Evolutionary conservation across 1,140 invertebrate genomes (phyloP).

Genomic region (Euwallacea similis): DNA sequence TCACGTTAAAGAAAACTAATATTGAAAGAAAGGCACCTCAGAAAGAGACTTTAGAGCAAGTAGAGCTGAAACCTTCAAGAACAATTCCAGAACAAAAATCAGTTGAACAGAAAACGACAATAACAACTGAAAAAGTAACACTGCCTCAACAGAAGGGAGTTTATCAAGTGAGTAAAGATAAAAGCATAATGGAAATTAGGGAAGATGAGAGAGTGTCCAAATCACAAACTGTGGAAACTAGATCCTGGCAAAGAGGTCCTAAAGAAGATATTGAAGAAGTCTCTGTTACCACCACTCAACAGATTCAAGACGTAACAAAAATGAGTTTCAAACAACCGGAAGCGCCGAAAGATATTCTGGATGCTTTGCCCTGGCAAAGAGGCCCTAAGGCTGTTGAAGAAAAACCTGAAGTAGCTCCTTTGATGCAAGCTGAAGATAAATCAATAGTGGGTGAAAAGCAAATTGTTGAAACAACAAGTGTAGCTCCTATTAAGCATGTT

Average conservation of each 20-base stretch:
- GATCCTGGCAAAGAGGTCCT: constrained; percentile 13
- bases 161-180: constrained; percentile 47
- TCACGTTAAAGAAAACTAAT: constrained; percentile 53
- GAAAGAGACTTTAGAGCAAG: constrained; percentile 49
- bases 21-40: constrained; percentile 50
- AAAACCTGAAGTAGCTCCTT: constrained; percentile 50
- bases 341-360: constrained; percentile 53
- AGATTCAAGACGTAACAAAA: constrained; percentile 8
- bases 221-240: constrained; percentile 59
- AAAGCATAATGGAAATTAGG: constrained; percentile 22
- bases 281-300: constrained; percentile 6
- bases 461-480: constrained; percentile 15
- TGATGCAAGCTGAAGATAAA: constrained; percentile 51
- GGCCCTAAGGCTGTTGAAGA: constrained; percentile 42
- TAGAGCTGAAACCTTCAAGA: constrained; percentile 38
- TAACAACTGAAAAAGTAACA: constrained; percentile 22
- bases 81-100: constrained; percentile 16
- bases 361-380: constrained; percentile 35
- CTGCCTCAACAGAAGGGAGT: neutral
- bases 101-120: constrained; percentile 2
- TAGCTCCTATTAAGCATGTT: constrained; percentile 16
- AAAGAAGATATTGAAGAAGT: constrained; percentile 19
- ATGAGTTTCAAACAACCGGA: neutral
- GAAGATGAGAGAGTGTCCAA: constrained; percentile 3
- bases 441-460: constrained; percentile 45